Evolutionary conservation across 1,140 invertebrate genomes (phyloP), one percentile per base, ranked within the genome.

Genomic region (Caenorhabditis brenneri): DNA sequence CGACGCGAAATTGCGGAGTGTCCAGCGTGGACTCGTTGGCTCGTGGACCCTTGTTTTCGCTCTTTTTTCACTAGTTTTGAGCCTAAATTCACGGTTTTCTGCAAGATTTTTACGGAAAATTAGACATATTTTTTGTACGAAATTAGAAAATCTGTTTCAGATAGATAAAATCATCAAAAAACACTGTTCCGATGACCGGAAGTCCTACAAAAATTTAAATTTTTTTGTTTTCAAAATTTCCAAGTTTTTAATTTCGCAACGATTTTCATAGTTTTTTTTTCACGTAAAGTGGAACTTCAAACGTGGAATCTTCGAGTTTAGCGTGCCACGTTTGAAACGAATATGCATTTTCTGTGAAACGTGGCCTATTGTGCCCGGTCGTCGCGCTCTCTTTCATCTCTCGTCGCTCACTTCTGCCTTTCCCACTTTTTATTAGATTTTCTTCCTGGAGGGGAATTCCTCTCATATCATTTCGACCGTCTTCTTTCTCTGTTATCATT

Each of bases 21-120:
- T 65, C 19, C 65, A 74, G 65, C 65, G 65, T 74, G 65, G 65
- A 74, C 65, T 74, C 36, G 36, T 74, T 74, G 65, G 36, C 65
- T 74, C 22, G n/a, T 27, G 65, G 65, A 74, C 65, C 65, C 24
- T 74, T 42, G 1, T 9, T 15, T 19, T 19, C 19, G 10, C 10
- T 15, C 0, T 39, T 74, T 74, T n/a, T 1, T 24, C 33, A 0
- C 39, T 27, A 19, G 3, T 42, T 74, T 74, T 22, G 7, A 29
- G 65, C 65, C 65, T 74, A 74, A 74, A 46, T 55, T 27, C 22
- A 10, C 9, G 22, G n/a, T 27, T 27, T 55, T n/a, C 9, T 55
- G 9, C 9, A 27, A 27, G 27, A 27, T 27, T 27, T n/a, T 10
- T 3, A n/a, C 27, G 7, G 24, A 55, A 55, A 10, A 10, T 27